Percentiles rank a stretch among this genome's conserved stretches.
Evolutionary conservation across 2,113 vertebrate species (phyloP).

Genomic region (Tetrao urogallus): DNA sequence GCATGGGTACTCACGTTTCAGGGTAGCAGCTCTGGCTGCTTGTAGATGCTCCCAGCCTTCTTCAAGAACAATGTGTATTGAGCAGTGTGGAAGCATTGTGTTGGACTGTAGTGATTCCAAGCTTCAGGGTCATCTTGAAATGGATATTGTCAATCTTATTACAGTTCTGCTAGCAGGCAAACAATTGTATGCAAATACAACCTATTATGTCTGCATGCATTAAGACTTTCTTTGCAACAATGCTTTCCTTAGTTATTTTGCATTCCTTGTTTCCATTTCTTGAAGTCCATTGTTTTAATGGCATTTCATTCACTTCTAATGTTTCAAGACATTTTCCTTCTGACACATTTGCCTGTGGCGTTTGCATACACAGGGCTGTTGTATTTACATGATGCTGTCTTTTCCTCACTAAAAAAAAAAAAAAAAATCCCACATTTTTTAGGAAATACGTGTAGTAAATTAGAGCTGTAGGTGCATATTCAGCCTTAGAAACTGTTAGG

Average conservation of each 20-base stretch:
- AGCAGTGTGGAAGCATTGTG: too few species aligned
- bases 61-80: background rate
- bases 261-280: background rate
- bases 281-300: background rate
- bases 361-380: background rate
- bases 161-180: background rate
- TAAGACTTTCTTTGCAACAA: background rate
- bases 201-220: background rate
- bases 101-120: background rate
- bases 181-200: background rate
- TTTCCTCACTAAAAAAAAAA: background rate
- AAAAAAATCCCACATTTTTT: background rate
- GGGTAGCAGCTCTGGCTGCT: background rate
- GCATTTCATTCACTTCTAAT: background rate
- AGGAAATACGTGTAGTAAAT: background rate
- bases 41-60: background rate
- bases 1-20: background rate
- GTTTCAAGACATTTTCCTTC: background rate
- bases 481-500: background rate
- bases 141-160: background rate
- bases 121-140: background rate
- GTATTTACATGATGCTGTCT: background rate
- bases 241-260: background rate
- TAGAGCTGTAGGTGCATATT: background rate
- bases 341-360: background rate